Evolutionary conservation across 2,888 invertebrate species (phyloP).

Genomic region (Andrena flavipes): DNA sequence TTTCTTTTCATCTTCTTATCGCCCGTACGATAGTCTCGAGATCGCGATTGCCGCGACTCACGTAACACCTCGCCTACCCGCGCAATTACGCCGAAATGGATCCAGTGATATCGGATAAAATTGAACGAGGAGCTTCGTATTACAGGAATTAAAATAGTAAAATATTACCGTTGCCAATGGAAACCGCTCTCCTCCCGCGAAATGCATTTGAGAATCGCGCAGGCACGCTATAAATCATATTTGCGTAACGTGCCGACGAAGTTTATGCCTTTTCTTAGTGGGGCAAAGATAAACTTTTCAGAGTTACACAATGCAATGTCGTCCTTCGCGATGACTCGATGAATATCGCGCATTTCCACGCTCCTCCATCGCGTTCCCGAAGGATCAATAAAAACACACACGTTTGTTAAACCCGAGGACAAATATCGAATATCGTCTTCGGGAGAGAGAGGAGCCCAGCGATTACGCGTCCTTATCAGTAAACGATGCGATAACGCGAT

Average conservation of each 20-base stretch:
- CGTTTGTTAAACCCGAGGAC: constrained; percentile 60
- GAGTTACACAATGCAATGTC: constrained; percentile 24
- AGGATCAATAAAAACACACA: constrained; percentile 53
- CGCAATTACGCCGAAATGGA: background rate
- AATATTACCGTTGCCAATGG: background rate
- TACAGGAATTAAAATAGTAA: too few relatives aligned
- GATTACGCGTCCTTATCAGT: constrained; percentile 76
- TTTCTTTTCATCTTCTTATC: constrained; percentile 22
- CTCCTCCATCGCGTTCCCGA: constrained; percentile 11
- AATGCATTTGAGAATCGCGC: constrained; percentile 2
- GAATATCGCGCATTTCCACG: constrained; percentile 17
- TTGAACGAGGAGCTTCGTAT: background rate
- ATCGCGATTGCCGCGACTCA: background rate
- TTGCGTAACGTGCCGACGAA: constrained; percentile 32
- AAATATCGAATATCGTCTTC: constrained; percentile 67
- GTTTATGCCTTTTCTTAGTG: constrained; percentile 17
- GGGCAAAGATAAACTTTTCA: constrained; percentile 7
- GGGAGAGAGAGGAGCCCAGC: constrained; percentile 66
- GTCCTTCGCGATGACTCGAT: constrained; percentile 27
- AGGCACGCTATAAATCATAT: constrained; percentile 22
- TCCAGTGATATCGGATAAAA: background rate
- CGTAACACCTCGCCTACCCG: too few relatives aligned
- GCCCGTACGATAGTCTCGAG: background rate
- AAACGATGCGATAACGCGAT: constrained; percentile 76
- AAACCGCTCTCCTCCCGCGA: background rate